Evolutionary conservation across 2,888 invertebrate genomes (phyloP).

Genomic region (Clepsis dumicolana): DNA sequence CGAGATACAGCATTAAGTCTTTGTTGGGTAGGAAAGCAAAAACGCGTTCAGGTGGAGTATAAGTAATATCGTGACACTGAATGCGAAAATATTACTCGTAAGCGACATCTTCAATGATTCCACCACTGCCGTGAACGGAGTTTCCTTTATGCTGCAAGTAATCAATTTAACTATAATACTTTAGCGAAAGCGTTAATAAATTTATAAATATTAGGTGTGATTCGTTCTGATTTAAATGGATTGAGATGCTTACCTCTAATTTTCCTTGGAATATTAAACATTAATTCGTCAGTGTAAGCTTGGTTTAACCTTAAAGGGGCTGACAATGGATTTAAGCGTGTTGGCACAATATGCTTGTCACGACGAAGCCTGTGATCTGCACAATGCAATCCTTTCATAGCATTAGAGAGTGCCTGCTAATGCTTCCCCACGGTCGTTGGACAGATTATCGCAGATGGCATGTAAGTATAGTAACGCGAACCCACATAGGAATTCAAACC

Average conservation of each 20-base stretch:
- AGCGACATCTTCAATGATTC: slow-evolving; percentile 53
- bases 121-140: slow-evolving; percentile 55
- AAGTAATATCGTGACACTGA: slow-evolving; percentile 48
- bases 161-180: slow-evolving; percentile 67
- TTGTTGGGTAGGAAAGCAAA: slow-evolving; percentile 52
- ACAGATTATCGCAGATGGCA: slow-evolving; percentile 53
- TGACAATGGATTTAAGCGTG: slow-evolving; percentile 41
- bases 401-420: slow-evolving; percentile 64
- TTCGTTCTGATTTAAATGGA: slow-evolving; percentile 49
- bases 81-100: slow-evolving; percentile 62
- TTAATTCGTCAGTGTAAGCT: slow-evolving; percentile 15
- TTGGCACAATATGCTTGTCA: slow-evolving; percentile 65
- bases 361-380: slow-evolving; percentile 65
- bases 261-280: slow-evolving; percentile 15
- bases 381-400: slow-evolving; percentile 74
- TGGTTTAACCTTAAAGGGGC: slow-evolving; percentile 21
- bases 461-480: slow-evolving; percentile 35
- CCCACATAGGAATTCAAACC: slow-evolving; percentile 59
- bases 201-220: slow-evolving; percentile 45
- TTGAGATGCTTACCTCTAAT: slow-evolving; percentile 50
- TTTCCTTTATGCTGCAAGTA: slow-evolving; percentile 61
- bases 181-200: slow-evolving; percentile 64
- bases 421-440: slow-evolving; percentile 63
- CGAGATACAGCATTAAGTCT: slow-evolving; percentile 55
- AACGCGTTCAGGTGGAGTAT: neutral